phyloP scores from a whole-genome alignment of 1,140 invertebrate species.

The Drosophila lacertosa region DNA sequence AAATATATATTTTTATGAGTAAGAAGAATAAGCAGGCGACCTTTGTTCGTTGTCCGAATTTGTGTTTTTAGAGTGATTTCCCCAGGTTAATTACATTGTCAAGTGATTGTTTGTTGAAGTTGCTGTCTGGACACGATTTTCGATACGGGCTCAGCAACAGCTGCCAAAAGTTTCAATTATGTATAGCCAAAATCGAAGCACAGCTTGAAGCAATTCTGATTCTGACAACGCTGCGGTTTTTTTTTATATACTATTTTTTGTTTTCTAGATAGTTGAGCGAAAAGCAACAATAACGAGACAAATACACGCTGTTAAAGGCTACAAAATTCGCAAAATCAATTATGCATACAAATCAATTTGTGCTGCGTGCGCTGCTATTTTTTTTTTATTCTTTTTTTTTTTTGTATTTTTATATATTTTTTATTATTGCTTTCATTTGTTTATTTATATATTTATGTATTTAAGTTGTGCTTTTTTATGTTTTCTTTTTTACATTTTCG shows the following conservation, averaged over 20 bases:
- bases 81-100: constrained; percentile 24
- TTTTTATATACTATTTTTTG: background rate
- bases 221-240: constrained; percentile 28
- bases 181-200: background rate
- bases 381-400: constrained; percentile 19
- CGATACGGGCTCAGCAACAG: background rate
- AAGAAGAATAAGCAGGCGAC: constrained; percentile 1
- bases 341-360: constrained; percentile 74
- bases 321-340: constrained; percentile 70
- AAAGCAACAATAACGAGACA: constrained; percentile 26
- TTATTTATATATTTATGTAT: constrained; percentile 21
- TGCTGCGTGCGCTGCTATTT: constrained; percentile 39
- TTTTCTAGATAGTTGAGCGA: constrained; percentile 10
- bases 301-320: constrained; percentile 45
- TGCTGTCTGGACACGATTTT: constrained; percentile 6
- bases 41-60: constrained; percentile 10
- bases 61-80: constrained; percentile 20
- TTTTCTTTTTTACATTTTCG: constrained; percentile 31
- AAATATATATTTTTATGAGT: background rate
- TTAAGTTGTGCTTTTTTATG: constrained; percentile 18
- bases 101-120: constrained; percentile 5
- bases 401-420: constrained; percentile 30
- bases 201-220: constrained; percentile 14
- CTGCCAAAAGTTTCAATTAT: background rate
- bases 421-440: constrained; percentile 31